Conservation (phyloP, 2,888 invertebrate species). For the Callosobruchus maculatus region DNA sequence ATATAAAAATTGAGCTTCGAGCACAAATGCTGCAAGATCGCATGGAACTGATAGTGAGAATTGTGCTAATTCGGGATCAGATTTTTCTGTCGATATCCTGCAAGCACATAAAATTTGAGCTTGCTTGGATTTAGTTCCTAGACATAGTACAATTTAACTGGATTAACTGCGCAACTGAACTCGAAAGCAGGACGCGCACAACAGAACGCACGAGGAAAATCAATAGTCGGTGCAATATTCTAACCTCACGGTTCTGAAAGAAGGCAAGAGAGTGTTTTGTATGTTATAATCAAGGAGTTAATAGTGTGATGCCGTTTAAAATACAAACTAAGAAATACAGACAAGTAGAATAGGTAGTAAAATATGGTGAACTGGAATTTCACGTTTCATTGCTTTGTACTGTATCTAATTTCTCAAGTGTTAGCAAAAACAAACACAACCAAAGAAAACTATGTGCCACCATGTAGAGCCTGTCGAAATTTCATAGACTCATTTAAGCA, state of each 20-base stretch:
- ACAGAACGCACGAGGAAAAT: not conserved
- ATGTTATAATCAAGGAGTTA: too few relatives aligned
- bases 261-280: not conserved
- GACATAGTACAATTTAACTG: too few relatives aligned
- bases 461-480: slow-evolving; percentile 74
- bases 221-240: too few relatives aligned
- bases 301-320: not conserved
- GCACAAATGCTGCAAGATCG: too few relatives aligned
- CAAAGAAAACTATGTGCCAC: slow-evolving; percentile 50
- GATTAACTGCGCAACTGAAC: too few relatives aligned
- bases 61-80: too few relatives aligned
- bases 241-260: not conserved
- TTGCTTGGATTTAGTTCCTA: too few relatives aligned
- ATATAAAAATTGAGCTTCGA: too few relatives aligned
- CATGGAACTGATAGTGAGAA: too few relatives aligned
- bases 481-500: slow-evolving; percentile 73
- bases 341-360: not conserved
- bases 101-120: too few relatives aligned
- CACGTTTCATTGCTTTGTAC: not conserved
- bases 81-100: too few relatives aligned
- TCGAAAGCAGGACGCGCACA: too few relatives aligned
- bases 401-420: not conserved
- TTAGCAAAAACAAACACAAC: not conserved
- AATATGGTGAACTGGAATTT: not conserved
- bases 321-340: not conserved